Percentiles rank a stretch among this genome's conserved stretches.
Evolutionary conservation across 1,140 invertebrate species (phyloP).

Genomic region (Orussus abietinus): DNA sequence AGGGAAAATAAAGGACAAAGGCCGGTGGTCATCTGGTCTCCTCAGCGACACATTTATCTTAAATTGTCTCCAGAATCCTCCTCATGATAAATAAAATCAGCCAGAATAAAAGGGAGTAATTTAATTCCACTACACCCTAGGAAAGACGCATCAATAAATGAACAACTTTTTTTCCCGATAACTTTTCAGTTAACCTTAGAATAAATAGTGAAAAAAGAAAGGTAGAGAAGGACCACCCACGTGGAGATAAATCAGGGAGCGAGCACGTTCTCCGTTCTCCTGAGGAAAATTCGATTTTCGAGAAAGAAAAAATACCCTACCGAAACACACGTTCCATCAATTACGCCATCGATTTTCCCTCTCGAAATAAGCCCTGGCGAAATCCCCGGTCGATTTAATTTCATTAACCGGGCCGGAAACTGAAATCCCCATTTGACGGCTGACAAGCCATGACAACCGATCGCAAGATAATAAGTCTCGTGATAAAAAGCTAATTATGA

Average conservation of each 20-base stretch:
- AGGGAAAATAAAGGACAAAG: no score
- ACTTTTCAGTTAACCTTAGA: no score
- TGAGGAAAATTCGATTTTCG: background rate
- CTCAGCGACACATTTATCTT: background rate
- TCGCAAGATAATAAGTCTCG: background rate
- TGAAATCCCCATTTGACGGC: background rate
- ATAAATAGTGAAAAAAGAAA: background rate
- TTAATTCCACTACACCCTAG: background rate
- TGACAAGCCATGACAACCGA: no score
- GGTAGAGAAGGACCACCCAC: background rate
- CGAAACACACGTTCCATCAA: background rate
- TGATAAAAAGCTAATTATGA: background rate
- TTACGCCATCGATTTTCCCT: background rate
- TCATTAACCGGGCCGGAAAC: background rate
- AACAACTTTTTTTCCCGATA: background rate
- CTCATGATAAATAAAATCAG: no score
- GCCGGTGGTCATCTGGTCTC: background rate
- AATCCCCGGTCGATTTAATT: background rate
- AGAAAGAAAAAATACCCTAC: background rate
- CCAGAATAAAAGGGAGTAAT: no score
- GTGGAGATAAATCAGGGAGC: background rate
- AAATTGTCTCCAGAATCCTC: no score
- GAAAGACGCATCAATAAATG: background rate
- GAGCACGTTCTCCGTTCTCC: no score
- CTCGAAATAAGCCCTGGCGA: background rate